These are phyloP conservation scores for Nysson spinosus DNA, from an alignment of 2,888 invertebrate genomes.

Conservation along the genomic window DNA sequence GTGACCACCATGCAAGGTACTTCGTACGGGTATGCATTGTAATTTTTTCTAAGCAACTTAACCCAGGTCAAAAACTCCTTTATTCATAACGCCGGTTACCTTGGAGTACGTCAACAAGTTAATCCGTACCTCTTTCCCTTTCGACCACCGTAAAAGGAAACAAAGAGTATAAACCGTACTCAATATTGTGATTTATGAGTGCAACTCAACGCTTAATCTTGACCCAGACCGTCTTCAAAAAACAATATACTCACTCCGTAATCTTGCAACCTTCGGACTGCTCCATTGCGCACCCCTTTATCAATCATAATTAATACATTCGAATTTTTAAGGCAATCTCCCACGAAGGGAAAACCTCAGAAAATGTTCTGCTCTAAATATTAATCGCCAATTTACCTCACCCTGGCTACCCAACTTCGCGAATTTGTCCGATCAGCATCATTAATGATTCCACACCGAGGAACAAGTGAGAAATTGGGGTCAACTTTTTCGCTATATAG, in stretches of 20 bases:
- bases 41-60: slow-evolving; percentile 17
- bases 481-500: too few relatives aligned
- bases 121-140: slow-evolving; percentile 19
- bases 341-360: too few relatives aligned
- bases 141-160: slow-evolving; percentile 12
- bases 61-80: slow-evolving; percentile 40
- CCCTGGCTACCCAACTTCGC: too few relatives aligned
- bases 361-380: too few relatives aligned
- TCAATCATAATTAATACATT: slow-evolving; percentile 22
- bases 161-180: slow-evolving; percentile 40
- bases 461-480: slow-evolving; percentile 29
- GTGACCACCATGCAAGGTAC: slow-evolving; percentile 18
- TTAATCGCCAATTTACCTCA: too few relatives aligned
- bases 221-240: slow-evolving; percentile 11
- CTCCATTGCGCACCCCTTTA: slow-evolving; percentile 26
- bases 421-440: slow-evolving; percentile 28
- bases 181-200: slow-evolving; percentile 54
- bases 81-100: slow-evolving; percentile 5
- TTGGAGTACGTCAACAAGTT: slow-evolving; percentile 34
- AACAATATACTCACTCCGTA: slow-evolving; percentile 9
- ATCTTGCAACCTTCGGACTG: slow-evolving; percentile 17
- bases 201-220: slow-evolving; percentile 30
- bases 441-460: slow-evolving; percentile 21
- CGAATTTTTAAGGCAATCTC: background rate
- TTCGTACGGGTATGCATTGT: slow-evolving; percentile 10